Conservation (phyloP, 2,888 invertebrate species). For the Pammene aurita region DNA sequence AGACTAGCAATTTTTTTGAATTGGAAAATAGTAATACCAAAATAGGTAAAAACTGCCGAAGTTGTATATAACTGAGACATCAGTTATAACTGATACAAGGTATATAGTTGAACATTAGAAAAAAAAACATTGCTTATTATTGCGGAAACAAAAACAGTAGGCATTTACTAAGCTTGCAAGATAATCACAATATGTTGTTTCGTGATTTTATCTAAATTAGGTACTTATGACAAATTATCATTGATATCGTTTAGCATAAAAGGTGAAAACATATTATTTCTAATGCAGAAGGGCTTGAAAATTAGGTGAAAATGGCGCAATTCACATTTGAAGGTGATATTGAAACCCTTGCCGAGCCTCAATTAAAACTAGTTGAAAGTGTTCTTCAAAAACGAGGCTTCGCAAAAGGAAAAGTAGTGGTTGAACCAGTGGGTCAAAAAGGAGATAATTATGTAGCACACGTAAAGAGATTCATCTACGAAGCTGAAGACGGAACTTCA, state of each 20-base stretch:
- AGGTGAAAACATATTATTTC: background rate
- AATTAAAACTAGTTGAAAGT: constrained; percentile 31
- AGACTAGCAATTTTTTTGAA: too few relatives aligned
- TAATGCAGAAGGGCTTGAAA: background rate
- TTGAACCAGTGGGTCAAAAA: constrained; percentile 43
- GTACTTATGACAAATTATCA: background rate
- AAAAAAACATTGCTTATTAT: too few relatives aligned
- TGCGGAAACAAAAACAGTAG: too few relatives aligned
- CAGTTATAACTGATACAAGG: too few relatives aligned
- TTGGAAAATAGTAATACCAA: too few relatives aligned
- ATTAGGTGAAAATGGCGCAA: constrained; percentile 35
- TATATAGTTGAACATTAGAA: too few relatives aligned
- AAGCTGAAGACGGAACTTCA: constrained; percentile 48
- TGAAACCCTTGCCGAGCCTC: constrained; percentile 24
- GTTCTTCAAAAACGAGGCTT: constrained; percentile 37
- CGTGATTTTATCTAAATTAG: too few relatives aligned
- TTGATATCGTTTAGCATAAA: constrained; percentile 30
- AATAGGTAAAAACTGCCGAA: too few relatives aligned
- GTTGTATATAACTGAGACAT: too few relatives aligned
- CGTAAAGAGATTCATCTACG: constrained; percentile 45
- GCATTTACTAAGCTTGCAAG: too few relatives aligned
- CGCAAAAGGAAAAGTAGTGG: constrained; percentile 36
- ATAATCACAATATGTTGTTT: too few relatives aligned
- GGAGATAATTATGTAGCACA: constrained; percentile 46
- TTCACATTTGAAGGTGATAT: constrained; percentile 42